A percentile compares a stretch with the other conserved stretches of the same genome.
These are phyloP conservation scores for Sinonovacula constricta DNA, from an alignment of 1,140 invertebrate species.

Conservation along the genomic window DNA sequence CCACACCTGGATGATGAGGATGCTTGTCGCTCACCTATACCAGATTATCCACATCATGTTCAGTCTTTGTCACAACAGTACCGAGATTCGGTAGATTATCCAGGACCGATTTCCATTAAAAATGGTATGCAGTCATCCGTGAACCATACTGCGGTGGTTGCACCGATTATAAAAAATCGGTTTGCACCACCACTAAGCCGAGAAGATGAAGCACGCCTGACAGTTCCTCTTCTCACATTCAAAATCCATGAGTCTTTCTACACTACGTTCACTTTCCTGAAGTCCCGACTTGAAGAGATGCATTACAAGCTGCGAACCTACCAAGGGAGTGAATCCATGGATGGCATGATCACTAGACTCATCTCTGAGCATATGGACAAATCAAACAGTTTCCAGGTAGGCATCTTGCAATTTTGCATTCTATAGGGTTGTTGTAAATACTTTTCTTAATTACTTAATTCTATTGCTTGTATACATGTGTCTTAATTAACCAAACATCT, in stretches of 20 bases:
- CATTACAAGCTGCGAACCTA: constrained; percentile 59
- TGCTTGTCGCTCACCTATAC: not conserved
- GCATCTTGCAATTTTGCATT: too few relatives aligned
- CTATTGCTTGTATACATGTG: too few relatives aligned
- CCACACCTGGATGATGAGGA: constrained; percentile 2
- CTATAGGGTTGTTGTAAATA: too few relatives aligned
- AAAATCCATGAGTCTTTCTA: constrained; percentile 71
- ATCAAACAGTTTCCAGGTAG: constrained; percentile 55
- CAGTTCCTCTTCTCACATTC: constrained; percentile 68
- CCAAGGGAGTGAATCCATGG: constrained; percentile 61
- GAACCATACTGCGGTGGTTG: constrained; percentile 64
- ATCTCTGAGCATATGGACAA: constrained; percentile 60
- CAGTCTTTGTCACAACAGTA: constrained; percentile 5
- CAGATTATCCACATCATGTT: constrained; percentile 12
- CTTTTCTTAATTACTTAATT: too few relatives aligned
- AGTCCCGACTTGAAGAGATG: constrained; percentile 65
- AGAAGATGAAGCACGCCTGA: constrained; percentile 69
- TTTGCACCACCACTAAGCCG: constrained; percentile 34
- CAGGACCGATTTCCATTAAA: constrained; percentile 20
- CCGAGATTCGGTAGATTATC: constrained; percentile 34
- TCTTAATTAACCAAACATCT: too few relatives aligned
- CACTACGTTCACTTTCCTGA: constrained; percentile 70
- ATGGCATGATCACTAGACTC: constrained; percentile 65
- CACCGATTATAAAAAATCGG: constrained; percentile 57
- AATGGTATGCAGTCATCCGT: constrained; percentile 16